A percentile compares a stretch with the other conserved stretches of the same genome.
Evolutionary conservation across 2,797 vertebrate genomes (phyloP).

Genomic region (Hyperoplus immaculatus): DNA sequence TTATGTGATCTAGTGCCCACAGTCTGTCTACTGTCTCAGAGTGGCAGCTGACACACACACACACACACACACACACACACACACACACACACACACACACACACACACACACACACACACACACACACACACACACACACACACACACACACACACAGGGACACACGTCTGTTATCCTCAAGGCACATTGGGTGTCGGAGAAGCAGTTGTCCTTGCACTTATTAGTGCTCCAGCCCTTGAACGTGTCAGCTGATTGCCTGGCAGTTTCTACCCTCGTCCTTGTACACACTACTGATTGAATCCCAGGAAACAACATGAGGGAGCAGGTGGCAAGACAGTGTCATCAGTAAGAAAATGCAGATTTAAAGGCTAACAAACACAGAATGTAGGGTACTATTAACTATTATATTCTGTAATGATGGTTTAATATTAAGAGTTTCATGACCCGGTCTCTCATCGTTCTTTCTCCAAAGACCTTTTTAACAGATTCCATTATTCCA

Average conservation of each 20-base stretch:
- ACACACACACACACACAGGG: not conserved
- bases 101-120: constrained; percentile 20
- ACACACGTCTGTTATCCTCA: constrained; percentile 37
- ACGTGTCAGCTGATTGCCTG: constrained; percentile 25
- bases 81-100: constrained; percentile 11
- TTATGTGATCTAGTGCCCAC: constrained; percentile 61
- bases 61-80: constrained; percentile 23
- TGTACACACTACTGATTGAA: constrained; percentile 23
- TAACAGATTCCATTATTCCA: constrained; percentile 42
- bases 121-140: constrained; percentile 13
- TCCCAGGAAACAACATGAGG: constrained; percentile 2
- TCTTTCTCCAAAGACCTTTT: constrained; percentile 29
- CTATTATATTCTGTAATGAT: constrained; percentile 31
- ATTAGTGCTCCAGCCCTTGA: constrained; percentile 33
- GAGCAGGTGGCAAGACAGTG: constrained; percentile 7
- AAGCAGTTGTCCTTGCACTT: constrained; percentile 67
- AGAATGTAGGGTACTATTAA: not conserved
- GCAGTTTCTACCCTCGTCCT: constrained; percentile 32
- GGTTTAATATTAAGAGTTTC: constrained; percentile 41
- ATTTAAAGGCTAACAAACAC: constrained; percentile 29
- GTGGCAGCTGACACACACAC: constrained; percentile 64
- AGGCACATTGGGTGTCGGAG: constrained; percentile 48
- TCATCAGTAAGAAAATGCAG: constrained; percentile 22
- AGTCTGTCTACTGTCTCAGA: constrained; percentile 57
- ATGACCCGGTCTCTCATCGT: constrained; percentile 16